Conservation (phyloP, 2,113 vertebrate species). For the Opisthocomus hoazin region DNA sequence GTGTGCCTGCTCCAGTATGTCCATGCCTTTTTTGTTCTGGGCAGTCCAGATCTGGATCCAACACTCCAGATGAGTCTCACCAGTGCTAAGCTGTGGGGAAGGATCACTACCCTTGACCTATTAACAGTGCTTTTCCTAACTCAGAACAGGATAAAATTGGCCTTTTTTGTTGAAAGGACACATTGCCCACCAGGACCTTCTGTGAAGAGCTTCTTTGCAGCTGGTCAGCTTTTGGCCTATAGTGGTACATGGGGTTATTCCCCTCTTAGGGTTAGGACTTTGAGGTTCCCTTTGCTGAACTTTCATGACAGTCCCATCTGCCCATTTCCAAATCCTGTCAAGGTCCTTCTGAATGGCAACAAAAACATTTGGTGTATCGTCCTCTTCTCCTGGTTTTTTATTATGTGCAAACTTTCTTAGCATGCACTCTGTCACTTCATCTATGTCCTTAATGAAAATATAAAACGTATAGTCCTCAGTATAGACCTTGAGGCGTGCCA, state of each 20-base stretch:
- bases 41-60: neutral
- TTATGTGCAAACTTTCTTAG: neutral
- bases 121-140: neutral
- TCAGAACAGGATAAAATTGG: neutral
- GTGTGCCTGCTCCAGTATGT: neutral
- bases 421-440: neutral
- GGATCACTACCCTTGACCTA: neutral
- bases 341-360: neutral
- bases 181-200: neutral
- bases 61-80: neutral
- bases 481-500: neutral
- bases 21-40: neutral
- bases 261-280: neutral
- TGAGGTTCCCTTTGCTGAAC: neutral
- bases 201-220: neutral
- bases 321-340: neutral
- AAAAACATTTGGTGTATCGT: neutral
- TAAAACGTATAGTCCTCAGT: neutral
- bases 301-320: neutral
- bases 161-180: neutral
- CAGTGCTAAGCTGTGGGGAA: neutral
- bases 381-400: neutral
- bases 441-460: neutral
- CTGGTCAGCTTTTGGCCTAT: neutral
- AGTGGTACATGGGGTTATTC: neutral